phyloP scores from a whole-genome alignment of 1,140 invertebrate species.

The Drosophila ambigua region DNA sequence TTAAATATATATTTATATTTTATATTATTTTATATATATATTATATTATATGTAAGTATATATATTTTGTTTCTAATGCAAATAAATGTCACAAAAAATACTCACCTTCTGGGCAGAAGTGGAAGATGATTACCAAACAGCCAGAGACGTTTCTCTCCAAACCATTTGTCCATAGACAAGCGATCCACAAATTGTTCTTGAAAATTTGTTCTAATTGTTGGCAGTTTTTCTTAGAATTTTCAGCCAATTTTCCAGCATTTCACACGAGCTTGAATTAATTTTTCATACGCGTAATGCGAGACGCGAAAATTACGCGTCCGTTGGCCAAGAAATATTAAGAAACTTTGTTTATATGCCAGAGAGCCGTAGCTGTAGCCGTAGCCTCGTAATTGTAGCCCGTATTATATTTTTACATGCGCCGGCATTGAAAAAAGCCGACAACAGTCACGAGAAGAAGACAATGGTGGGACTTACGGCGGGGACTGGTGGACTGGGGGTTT shows the following conservation, averaged over 20 bases:
- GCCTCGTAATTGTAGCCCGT: slow-evolving; percentile 46
- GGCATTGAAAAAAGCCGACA: slow-evolving; percentile 67
- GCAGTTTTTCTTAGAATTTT: background rate
- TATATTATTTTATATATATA: no score
- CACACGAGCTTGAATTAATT: background rate
- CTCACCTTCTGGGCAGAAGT: slow-evolving; percentile 90
- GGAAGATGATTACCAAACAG: slow-evolving; percentile 93
- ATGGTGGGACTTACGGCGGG: slow-evolving; percentile 10
- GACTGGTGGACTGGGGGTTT: slow-evolving; percentile 46
- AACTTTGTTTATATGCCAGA: slow-evolving; percentile 71
- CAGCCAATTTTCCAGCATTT: slow-evolving; percentile 34
- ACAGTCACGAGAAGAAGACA: slow-evolving; percentile 22
- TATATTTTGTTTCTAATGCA: background rate
- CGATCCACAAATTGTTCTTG: slow-evolving; percentile 21
- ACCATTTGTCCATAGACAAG: slow-evolving; percentile 92
- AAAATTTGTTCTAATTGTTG: slow-evolving; percentile 7
- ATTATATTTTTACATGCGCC: slow-evolving; percentile 49
- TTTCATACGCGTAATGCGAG: slow-evolving; percentile 59
- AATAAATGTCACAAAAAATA: background rate
- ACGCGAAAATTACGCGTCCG: slow-evolving; percentile 52
- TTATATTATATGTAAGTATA: no score
- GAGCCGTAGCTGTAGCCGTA: slow-evolving; percentile 34
- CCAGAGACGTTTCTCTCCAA: slow-evolving; percentile 93
- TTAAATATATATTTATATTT: no score
- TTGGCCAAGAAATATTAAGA: slow-evolving; percentile 63